phyloP scores from a whole-genome alignment of 2,888 invertebrate genomes.

The Crossocerus cetratus region DNA sequence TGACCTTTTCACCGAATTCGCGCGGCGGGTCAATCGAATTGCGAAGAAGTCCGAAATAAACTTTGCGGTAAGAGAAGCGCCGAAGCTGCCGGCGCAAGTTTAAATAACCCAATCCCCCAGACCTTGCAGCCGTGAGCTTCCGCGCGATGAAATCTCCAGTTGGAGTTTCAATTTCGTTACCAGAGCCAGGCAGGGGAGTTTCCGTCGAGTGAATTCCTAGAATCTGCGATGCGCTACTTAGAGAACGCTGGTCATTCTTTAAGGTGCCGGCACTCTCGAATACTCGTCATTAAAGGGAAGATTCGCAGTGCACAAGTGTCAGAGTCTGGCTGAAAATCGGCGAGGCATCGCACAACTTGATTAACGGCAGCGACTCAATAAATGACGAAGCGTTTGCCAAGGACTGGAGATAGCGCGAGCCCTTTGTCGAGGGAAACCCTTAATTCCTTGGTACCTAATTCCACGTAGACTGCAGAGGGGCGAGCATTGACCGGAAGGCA shows the following conservation, averaged over 20 bases:
- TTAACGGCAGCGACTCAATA: background rate
- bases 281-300: background rate
- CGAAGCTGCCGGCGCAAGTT: conserved; percentile 42
- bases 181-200: conserved; percentile 20
- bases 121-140: background rate
- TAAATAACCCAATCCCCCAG: conserved; percentile 59
- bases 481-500: conserved; percentile 1
- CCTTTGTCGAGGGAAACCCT: background rate
- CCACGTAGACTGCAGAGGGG: background rate
- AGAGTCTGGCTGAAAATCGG: background rate
- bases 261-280: too few species aligned
- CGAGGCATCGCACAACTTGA: background rate
- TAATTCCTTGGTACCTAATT: conserved; percentile 1
- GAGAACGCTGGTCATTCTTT: too few species aligned
- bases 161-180: conserved; percentile 53
- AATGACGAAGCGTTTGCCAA: background rate
- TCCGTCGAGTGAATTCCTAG: too few species aligned
- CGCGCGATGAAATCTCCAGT: conserved; percentile 12
- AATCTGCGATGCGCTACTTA: too few species aligned
- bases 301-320: background rate
- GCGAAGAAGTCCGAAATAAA: conserved; percentile 26
- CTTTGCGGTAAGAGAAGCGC: conserved; percentile 11
- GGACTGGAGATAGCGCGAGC: background rate
- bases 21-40: conserved; percentile 32
- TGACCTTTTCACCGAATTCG: conserved; percentile 21